These are phyloP conservation scores for Miichthys miiuy DNA, from an alignment of 2,797 vertebrate species.

Conservation along the genomic window DNA sequence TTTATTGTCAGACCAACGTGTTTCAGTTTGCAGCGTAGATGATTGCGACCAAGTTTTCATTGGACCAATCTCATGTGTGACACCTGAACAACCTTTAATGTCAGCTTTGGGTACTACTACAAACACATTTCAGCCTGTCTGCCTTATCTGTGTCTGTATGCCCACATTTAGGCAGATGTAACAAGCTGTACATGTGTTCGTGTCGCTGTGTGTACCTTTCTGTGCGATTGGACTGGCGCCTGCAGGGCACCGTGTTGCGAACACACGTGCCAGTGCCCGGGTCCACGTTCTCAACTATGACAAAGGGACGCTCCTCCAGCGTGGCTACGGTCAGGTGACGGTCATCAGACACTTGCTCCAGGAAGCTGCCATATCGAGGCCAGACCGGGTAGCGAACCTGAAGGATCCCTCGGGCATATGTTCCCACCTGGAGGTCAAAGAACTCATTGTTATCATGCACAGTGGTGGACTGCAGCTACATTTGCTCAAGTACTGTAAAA, in stretches of 20 bases:
- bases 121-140: neutral
- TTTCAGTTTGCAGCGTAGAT: neutral
- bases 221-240: conserved; percentile 91
- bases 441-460: conserved; percentile 12
- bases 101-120: neutral
- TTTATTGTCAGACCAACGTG: neutral
- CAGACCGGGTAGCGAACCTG: conserved; percentile 97
- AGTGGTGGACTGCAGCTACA: neutral
- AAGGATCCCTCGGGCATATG: conserved; percentile 91
- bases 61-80: too few species aligned
- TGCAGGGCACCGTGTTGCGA: conserved; percentile 96
- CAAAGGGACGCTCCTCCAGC: conserved; percentile 96
- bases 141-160: neutral
- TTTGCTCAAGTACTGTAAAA: neutral
- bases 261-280: conserved; percentile 93
- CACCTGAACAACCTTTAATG: too few species aligned
- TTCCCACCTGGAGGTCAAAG: conserved; percentile 89
- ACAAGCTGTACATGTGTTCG: neutral
- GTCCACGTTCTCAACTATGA: conserved; percentile 96
- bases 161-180: neutral
- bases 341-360: conserved; percentile 93
- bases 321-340: conserved; percentile 96
- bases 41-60: neutral
- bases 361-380: conserved; percentile 93
- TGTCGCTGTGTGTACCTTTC: conserved; percentile 75